A percentile compares a stretch with the other conserved stretches of the same genome.
These are phyloP conservation scores for Trichopria drosophilae DNA, from an alignment of 2,888 invertebrate species.

Conservation along the genomic window DNA sequence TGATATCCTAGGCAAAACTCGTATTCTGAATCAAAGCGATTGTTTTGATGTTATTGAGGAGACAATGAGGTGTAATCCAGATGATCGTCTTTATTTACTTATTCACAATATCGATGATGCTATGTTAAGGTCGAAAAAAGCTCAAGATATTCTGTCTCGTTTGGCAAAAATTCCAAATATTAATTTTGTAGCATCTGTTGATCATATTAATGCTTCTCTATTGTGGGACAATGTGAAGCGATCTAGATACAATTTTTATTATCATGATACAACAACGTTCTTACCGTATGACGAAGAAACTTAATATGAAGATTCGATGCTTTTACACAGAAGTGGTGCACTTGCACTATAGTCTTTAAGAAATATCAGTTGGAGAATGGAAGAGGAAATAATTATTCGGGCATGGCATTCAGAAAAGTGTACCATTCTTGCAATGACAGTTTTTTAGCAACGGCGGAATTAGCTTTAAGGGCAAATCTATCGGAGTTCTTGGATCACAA, in stretches of 20 bases:
- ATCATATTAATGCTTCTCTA: constrained; percentile 92
- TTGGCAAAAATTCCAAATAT: constrained; percentile 76
- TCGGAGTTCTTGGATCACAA: constrained; percentile 96
- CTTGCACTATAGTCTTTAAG: constrained; percentile 82
- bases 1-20: constrained; percentile 69
- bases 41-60: constrained; percentile 69
- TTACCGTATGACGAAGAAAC: constrained; percentile 82
- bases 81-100: constrained; percentile 72
- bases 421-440: constrained; percentile 84
- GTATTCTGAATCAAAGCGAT: constrained; percentile 68
- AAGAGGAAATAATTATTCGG: constrained; percentile 73
- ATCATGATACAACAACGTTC: constrained; percentile 89
- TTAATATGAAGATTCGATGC: constrained; percentile 79
- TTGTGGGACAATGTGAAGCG: constrained; percentile 89
- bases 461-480: constrained; percentile 85
- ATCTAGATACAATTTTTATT: constrained; percentile 84
- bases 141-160: constrained; percentile 75
- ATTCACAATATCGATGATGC: constrained; percentile 91
- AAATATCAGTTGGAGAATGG: constrained; percentile 76
- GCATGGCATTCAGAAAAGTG: constrained; percentile 85
- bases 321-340: constrained; percentile 77
- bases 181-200: constrained; percentile 86
- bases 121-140: constrained; percentile 75
- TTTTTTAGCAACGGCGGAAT: constrained; percentile 90
- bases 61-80: constrained; percentile 62